These are phyloP conservation scores for Tachycineta bicolor DNA, from an alignment of 2,113 vertebrate species.

Conservation along the genomic window DNA sequence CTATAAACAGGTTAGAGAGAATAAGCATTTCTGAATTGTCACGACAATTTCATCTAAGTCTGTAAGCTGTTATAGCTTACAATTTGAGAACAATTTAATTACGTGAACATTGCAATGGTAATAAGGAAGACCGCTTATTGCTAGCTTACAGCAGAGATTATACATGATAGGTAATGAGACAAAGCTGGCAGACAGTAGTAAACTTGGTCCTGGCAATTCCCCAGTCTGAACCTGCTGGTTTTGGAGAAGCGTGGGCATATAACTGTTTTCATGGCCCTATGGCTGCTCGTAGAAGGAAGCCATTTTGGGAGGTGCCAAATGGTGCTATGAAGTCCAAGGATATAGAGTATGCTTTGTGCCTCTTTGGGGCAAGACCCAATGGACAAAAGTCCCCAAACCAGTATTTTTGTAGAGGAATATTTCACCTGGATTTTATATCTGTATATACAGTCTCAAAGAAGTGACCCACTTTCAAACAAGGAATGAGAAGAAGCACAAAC, in stretches of 20 bases:
- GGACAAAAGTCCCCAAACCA: neutral
- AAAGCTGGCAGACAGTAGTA: neutral
- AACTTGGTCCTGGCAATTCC: neutral
- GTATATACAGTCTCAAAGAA: neutral
- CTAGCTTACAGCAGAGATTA: slow-evolving; percentile 23
- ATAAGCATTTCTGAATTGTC: slow-evolving; percentile 46
- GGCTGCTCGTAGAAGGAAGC: neutral
- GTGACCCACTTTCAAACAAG: neutral
- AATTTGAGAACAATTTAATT: slow-evolving; percentile 53
- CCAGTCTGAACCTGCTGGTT: neutral
- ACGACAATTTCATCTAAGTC: slow-evolving; percentile 21
- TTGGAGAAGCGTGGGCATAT: neutral
- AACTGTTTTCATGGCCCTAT: neutral
- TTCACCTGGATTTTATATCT: neutral
- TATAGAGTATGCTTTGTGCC: neutral
- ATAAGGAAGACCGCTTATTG: slow-evolving; percentile 1
- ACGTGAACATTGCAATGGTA: slow-evolving; percentile 38
- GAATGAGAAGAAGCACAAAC: neutral
- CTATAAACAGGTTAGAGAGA: slow-evolving; percentile 22
- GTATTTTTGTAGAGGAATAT: neutral
- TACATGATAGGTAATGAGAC: slow-evolving; percentile 12
- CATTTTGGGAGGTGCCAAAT: neutral
- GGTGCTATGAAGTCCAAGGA: neutral
- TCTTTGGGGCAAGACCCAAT: neutral
- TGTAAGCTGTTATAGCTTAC: slow-evolving; percentile 26